Percentiles rank a stretch among this genome's conserved stretches.
phyloP scores from a whole-genome alignment of 2,113 vertebrate species.

The Lates calcarifer region DNA sequence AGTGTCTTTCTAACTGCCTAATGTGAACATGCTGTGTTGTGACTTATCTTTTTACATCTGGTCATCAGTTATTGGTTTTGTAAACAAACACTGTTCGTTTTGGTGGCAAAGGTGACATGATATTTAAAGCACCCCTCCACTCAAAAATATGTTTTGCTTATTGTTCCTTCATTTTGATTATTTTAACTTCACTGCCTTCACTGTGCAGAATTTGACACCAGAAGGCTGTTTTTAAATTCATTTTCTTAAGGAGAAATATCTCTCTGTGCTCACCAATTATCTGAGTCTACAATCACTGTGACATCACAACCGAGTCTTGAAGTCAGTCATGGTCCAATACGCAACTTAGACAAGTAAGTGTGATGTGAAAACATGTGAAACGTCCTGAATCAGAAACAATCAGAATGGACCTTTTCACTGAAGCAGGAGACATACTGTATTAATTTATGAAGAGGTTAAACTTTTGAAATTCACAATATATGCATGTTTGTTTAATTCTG shows the following conservation, averaged over 20 bases:
- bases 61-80: background rate
- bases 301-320: background rate
- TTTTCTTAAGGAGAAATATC: background rate
- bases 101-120: background rate
- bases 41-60: conserved; percentile 4
- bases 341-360: background rate
- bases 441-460: background rate
- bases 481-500: too few species aligned
- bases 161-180: background rate
- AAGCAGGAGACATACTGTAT: background rate
- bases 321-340: background rate
- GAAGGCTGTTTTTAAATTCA: background rate
- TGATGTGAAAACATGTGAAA: background rate
- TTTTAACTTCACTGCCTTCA: background rate
- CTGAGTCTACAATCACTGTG: background rate
- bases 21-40: background rate
- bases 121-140: background rate
- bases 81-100: background rate
- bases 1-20: background rate
- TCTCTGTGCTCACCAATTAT: background rate
- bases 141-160: background rate
- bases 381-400: background rate
- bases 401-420: background rate
- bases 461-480: background rate
- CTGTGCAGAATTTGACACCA: background rate